Evolutionary conservation across 2,113 vertebrate genomes (phyloP).

Genomic region (Dicaeum eximium): DNA sequence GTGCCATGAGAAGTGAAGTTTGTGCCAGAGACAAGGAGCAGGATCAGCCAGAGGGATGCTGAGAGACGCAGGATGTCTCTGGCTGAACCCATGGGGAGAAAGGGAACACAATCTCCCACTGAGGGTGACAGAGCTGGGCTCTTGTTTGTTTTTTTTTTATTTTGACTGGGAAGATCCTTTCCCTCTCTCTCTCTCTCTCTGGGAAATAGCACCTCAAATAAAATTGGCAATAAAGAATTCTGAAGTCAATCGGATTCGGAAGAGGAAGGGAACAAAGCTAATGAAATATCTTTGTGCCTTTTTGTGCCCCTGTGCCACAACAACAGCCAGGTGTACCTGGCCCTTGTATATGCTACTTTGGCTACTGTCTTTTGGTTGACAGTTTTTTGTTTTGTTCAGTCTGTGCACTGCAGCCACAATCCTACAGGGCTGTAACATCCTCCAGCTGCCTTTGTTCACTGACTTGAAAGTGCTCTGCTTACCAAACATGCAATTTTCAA

Average conservation of each 20-base stretch:
- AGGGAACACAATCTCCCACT: rapidly evolving
- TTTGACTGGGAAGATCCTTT: neutral
- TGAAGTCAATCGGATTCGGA: neutral
- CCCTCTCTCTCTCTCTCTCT: neutral
- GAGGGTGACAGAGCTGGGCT: neutral
- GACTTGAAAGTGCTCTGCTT: neutral
- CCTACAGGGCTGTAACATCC: neutral
- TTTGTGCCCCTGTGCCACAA: neutral
- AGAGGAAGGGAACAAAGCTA: neutral
- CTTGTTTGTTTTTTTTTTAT: neutral
- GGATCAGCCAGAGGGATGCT: neutral
- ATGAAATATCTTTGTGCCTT: neutral
- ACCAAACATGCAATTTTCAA: slow-evolving; percentile 21
- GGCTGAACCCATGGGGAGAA: rapidly evolving
- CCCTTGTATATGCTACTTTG: neutral
- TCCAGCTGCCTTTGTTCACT: slow-evolving; percentile 20
- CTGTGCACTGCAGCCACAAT: neutral
- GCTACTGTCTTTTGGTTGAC: neutral
- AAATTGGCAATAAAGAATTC: neutral
- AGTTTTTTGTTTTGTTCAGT: neutral
- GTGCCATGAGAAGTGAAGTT: neutral
- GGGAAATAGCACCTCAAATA: neutral
- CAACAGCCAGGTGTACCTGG: neutral
- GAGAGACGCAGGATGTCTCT: neutral
- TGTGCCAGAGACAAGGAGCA: neutral